Evolutionary conservation across 2,888 invertebrate species (phyloP), one percentile per base, ranked within the genome.

Genomic region (Acholoe squamosa): DNA sequence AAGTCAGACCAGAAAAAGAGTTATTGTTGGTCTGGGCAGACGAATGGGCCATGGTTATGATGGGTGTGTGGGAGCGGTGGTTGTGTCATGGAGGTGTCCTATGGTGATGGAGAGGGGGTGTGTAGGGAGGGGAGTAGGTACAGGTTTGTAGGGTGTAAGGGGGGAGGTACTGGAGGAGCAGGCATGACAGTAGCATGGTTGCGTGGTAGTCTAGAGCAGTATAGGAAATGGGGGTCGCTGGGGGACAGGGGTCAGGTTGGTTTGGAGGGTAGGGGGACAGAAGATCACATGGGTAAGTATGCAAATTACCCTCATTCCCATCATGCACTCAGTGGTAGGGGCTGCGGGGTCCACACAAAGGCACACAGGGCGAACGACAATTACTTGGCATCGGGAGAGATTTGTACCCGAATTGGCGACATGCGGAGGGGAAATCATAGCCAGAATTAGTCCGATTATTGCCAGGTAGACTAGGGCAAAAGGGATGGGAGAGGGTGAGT

Each of bases 241-340:
- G 43, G 43, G 76, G 76, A 76, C n/a, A 16, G 76, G 76, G 31
- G 25, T 31, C n/a, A 76, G 76, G 31, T 31, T n/a, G 31, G 76
- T n/a, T 76, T 76, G 76, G 76, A 31, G 76, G 76, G 76, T 28
- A 31, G 76, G 76, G 76, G 76, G 76, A 16, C 28, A 33, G 12
- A 80, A 34, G 80, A 80, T 80, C 80, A 80, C 80, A 80, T 80
- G 80, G 80, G 43, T 22, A 34, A 80, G 80, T 80, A 80, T 80
- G 80, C 80, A 80, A 43, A 80, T 80, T 80, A 80, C 80, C 80
- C 80, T 80, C 80, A 43, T 80, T 80, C 34, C 80, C 80, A 80
- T 80, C 80, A 43, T 80, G 80, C 80, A 80, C 80, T 43, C 10
- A 43, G 80, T 7, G 43, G 34, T 33, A 34, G 80, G 80, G 80